Percentiles rank a stretch among this genome's conserved stretches.
Conservation (phyloP, 2,113 vertebrate species). For the Corythornis cristatus region DNA sequence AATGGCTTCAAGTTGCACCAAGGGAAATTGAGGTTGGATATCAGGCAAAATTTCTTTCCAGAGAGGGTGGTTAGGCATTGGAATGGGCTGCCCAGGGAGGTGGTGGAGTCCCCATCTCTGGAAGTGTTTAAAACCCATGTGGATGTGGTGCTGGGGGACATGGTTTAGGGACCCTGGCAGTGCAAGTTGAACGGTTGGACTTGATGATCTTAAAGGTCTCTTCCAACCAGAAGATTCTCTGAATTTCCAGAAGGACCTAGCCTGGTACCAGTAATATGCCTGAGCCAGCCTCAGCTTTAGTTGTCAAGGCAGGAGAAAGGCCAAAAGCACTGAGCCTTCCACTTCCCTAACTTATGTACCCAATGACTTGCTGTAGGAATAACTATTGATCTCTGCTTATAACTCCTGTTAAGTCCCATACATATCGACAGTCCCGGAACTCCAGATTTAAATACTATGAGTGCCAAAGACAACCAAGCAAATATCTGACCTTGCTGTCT, state of each 20-base stretch:
- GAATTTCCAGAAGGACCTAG: neutral
- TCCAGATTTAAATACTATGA: neutral
- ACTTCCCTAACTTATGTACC: constrained; percentile 37
- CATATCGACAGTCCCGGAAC: neutral
- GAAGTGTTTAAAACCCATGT: no score
- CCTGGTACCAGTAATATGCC: neutral
- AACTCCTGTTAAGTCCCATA: constrained; percentile 17
- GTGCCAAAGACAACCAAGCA: neutral
- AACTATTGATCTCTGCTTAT: constrained; percentile 45
- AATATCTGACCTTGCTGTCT: neutral
- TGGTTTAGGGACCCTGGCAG: no score
- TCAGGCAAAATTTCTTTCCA: no score
- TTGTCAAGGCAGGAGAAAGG: constrained; percentile 12
- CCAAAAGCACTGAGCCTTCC: constrained; percentile 36
- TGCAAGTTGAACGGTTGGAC: no score
- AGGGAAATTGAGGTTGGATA: no score
- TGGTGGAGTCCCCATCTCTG: no score
- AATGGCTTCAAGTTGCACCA: no score
- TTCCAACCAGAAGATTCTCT: no score
- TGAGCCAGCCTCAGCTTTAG: constrained; percentile 18
- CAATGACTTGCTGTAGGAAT: constrained; percentile 4
- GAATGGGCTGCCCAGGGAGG: no score
- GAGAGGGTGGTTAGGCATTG: no score
- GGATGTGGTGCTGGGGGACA: no score
- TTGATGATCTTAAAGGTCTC: no score